Base-by-base conservation (phyloP, 2,888 invertebrate genomes). In the Metellina segmentata region DNA sequence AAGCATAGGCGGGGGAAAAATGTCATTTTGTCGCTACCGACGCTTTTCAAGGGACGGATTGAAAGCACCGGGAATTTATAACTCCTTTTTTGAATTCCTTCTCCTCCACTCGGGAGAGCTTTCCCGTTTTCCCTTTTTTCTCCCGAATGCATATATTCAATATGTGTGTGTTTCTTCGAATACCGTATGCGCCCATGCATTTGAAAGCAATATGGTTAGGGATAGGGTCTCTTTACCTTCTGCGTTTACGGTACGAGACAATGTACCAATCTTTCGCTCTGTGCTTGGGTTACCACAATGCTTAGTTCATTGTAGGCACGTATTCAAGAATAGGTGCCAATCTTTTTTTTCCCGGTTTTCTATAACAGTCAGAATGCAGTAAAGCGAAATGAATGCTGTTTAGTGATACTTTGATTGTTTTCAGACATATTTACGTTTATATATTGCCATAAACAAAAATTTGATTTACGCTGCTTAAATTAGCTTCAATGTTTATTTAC, bases 21-120 rank as follows among this genome's bases (percentile, higher is more conserved):
- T 91, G 91, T 87, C 91, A 91, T 91, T 91, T 91, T 91, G 91
- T 87, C 91, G 82, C 91, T 91, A 91, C 87, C 91, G 82, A 88
- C 85, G 81, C 74, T 90, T 85, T 90, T 79, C 83, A 71, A 53
- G 70, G 49, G 49, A 48, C 49, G 85, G 69, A 85, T 81, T 90
- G 90, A 90, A 90, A 81, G 90, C 90, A 72, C n/a, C 75, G 74
- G 85, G 90, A 90, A 86, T 90, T 90, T 85, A 81, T 90, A 83
- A 86, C 90, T 85, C 90, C 79, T 90, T 85, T 86, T 83, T 87
- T 49, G 69, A 34, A 19, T 82, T 82, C 51, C 48, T 71, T 70
- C 34, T 51, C 69, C 69, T 61, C 69, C 70, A 20, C 77, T 74
- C 85, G 70, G 49, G 71, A 69, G 74, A 87, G 79, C 79, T 79